Base-by-base conservation (phyloP, 2,888 invertebrate genomes). In the Epinotia demarniana region DNA sequence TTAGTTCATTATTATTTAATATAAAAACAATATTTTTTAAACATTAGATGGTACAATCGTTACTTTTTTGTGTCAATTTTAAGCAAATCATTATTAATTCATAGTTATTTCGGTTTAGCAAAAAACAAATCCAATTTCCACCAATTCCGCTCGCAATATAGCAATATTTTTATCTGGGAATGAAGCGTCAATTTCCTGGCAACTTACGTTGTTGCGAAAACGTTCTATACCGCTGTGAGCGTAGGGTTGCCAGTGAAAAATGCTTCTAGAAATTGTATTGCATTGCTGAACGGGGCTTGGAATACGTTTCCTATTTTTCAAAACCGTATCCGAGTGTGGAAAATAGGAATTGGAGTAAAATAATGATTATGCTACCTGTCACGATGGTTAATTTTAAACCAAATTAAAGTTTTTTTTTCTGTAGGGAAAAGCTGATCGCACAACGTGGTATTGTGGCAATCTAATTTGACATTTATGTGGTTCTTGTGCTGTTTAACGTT, bases 161-260 rank as follows among this genome's bases (percentile, higher is more conserved):
- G 60, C n/a, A 16, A 19, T 61, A 23, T 70, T 61, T 61, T 70
- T 70, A 49, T 60, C 60, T 58, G 46, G 19, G 16, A 67, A 60
- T 43, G 60, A 60, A 70, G 27, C 27, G 23, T 43, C 69, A 70
- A 70, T 70, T 70, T 60, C 69, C 69, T 58, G 68, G 57, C 58
- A 58, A 68, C 67, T n/a, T 23, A 23, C 23, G 46, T 60, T 49
- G 60, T 49, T 57, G 23, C 53, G 53, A 55, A 18, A 68, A 9
- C 68, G 12, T n/a, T 53, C 53, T 27, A 27, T 55, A 57, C 9
- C 4, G 9, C 23, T 16, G 67, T 33, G 61, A 60, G 18, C 9
- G 39, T 39, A 9, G 39, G 39, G 39, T 39, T 39, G 60, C 69
- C 69, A 60, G 60, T 27, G 60, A 46, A 49, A 49, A 60, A 60